Conservation (phyloP, 2,888 invertebrate species). For the Chironomus riparius region DNA sequence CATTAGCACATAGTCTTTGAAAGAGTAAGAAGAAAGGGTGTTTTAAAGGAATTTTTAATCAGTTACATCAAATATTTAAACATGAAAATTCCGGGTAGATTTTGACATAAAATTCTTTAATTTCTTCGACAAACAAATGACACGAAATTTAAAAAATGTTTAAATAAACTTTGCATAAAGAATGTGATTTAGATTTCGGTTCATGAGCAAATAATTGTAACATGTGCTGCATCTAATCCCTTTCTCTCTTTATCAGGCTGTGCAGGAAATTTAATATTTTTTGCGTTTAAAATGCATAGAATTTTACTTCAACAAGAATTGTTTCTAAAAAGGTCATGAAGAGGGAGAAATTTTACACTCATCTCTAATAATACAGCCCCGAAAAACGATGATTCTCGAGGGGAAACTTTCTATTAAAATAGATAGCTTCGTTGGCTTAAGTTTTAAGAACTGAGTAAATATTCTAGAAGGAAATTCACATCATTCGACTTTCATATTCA, state of each 20-base stretch:
- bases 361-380: not conserved
- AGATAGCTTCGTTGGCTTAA: not conserved
- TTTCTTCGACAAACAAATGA: not conserved
- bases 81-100: not conserved
- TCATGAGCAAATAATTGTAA: constrained; percentile 26
- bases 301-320: not conserved
- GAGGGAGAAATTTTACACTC: not conserved
- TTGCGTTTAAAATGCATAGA: too few species aligned
- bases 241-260: not conserved
- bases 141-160: not conserved
- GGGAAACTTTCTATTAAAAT: constrained; percentile 20
- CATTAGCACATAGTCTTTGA: not conserved
- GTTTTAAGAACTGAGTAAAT: constrained; percentile 9
- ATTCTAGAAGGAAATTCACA: not conserved
- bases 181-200: not conserved
- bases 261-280: constrained; percentile 21
- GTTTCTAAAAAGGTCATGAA: not conserved
- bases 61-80: constrained; percentile 18
- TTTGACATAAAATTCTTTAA: not conserved
- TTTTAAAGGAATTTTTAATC: constrained; percentile 19
- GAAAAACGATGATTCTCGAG: not conserved
- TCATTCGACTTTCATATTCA: not conserved
- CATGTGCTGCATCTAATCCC: constrained; percentile 21
- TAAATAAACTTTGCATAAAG: constrained; percentile 4
- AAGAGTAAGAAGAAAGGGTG: not conserved